Evolutionary conservation across 2,888 invertebrate genomes (phyloP).

Genomic region (Drosophila fungiperda): DNA sequence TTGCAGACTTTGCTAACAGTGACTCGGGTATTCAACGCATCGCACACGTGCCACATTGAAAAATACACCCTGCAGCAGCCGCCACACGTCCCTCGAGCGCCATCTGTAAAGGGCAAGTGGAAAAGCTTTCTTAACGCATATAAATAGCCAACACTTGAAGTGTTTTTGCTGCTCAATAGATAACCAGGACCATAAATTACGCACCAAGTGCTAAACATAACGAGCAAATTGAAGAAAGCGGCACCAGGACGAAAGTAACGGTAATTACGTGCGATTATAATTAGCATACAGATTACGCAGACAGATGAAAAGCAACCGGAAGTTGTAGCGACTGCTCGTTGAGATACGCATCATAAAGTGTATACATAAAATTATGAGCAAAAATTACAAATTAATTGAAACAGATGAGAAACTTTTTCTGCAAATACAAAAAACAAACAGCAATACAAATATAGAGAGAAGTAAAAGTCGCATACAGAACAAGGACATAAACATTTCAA

Average conservation of each 20-base stretch:
- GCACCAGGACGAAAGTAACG: neutral
- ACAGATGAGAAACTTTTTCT: constrained; percentile 53
- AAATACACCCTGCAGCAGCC: constrained; percentile 7
- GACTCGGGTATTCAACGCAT: constrained; percentile 39
- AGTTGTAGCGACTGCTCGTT: constrained; percentile 17
- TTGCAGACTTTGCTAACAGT: constrained; percentile 44
- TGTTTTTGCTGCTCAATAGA: constrained; percentile 48
- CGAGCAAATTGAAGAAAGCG: constrained; percentile 3
- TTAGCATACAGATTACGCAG: constrained; percentile 57
- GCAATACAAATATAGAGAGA: constrained; percentile 1
- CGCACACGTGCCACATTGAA: constrained; percentile 40
- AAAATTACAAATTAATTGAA: constrained; percentile 71
- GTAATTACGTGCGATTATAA: constrained; percentile 63
- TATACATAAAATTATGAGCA: constrained; percentile 52
- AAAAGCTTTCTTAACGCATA: constrained; percentile 27
- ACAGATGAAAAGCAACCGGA: constrained; percentile 27
- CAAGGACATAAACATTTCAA: constrained; percentile 69
- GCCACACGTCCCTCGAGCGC: constrained; percentile 3
- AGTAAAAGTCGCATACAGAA: neutral
- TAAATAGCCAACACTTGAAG: constrained; percentile 59
- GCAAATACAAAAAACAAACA: constrained; percentile 28
- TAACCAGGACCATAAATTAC: constrained; percentile 59
- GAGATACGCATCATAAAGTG: constrained; percentile 22
- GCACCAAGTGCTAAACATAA: constrained; percentile 27
- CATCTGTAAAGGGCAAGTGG: constrained; percentile 7